Evolutionary conservation across 2,888 invertebrate genomes (phyloP), one percentile per base, ranked within the genome.

Genomic region (Macaria notata): DNA sequence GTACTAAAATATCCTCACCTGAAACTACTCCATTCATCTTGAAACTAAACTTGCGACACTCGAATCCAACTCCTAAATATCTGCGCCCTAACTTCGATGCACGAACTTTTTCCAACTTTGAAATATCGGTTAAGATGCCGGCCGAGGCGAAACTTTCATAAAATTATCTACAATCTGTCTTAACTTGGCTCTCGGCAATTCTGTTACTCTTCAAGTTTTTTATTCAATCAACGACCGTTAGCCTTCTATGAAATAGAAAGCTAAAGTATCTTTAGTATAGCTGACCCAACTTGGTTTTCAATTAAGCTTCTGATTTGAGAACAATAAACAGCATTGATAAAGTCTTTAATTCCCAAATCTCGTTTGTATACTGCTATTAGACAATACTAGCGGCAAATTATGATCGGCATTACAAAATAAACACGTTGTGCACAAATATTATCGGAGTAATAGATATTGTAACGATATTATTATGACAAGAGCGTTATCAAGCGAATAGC

Each of bases 361-460:
- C 19, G 19, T 19, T 19, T 19, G 19, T 19, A 19, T 19, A 19
- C 2, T 19, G 19, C 19, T 19, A 19, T 2, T 19, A 19, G 19
- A 1, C 19, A 19, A 19, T 19, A 19, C 19, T 2, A 19, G 19
- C 19, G 19, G 19, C 19, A 19, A 19, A 19, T 1, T 19, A 19
- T 19, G 19, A 19, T 19, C 19, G 2, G 19, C 19, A 19, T 19
- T 19, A 19, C 19, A 19, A 19, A 19, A 19, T 19, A 19, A 19
- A 19, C 19, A 19, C 1, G 19, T 19, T 19, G 19, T 19, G 19
- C 19, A 19, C 19, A 19, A 19, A 4, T 4, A 54, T 38, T 39
- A 36, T 43, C 9, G 3, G 8, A n/a, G 70, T 75, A 72, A 76
- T 75, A 75, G 72, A 75, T 73, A 72, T 63, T 59, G 66, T 72